Evolutionary conservation across 1,140 invertebrate genomes (phyloP), one percentile per base, ranked within the genome.

Genomic region (Pristionchus pacificus): DNA sequence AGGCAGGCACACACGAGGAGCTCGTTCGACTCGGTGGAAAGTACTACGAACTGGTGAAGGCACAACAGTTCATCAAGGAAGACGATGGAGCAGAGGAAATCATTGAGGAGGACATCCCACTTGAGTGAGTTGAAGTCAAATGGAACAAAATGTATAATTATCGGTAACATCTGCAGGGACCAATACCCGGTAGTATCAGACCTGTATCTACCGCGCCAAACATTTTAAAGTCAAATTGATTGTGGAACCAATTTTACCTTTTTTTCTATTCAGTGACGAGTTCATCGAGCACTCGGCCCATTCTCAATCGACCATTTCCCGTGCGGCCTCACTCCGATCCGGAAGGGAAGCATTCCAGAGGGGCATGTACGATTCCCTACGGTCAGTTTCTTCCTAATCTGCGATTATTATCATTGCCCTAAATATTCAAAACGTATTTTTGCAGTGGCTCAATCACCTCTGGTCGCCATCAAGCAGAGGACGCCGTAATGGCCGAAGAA

Each of bases 1-100:
- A 49, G 19, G 6, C 38, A 60, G 86, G 86, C 33, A 86, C 79
- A 19, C 86, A 87, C 80, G 80, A 73, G 3, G 76, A 77, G 29
- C 55, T 77, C 28, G 70, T 71, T 25, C 67, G 61, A n/a, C 66
- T 77, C 13, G 61, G 60, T 30, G 76, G 76, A 65, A 49, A 65
- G 49, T 77, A 77, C 61, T 71, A 55, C 15, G 31, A 58, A n/a
- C 60, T 77, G 25, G 89, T 91, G 13, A 89, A 86, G 14, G 87
- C 88, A 0, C 87, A 89, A 79, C 79, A 76, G 62, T 76, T 76
- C 19, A 49, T 49, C 65, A 59, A 76, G 38, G 60, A 38, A 13
- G 30, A 74, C 19, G 64, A 64, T 68, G 70, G 74, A 32, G 55
- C 31, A 2, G 58, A 61, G 13, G 49, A 60, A 19, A 31, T 49